Evolutionary conservation across 2,888 invertebrate genomes (phyloP).

Genomic region (Plagodis pulveraria): DNA sequence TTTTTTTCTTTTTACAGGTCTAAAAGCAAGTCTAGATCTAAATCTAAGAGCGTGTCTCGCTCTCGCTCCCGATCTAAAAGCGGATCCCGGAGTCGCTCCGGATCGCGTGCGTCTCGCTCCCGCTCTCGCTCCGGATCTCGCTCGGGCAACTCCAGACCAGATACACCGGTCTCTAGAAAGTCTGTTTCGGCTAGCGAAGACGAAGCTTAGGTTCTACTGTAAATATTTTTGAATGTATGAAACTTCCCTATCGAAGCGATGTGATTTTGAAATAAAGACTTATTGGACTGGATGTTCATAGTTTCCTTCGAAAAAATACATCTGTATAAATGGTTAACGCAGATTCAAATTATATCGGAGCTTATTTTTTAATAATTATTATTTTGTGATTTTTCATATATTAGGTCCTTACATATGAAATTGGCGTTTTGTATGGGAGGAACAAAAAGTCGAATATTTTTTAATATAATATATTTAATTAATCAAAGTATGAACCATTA

Average conservation of each 20-base stretch:
- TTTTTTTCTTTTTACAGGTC: slow-evolving; percentile 12
- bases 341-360: too few species aligned
- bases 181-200: slow-evolving; percentile 86
- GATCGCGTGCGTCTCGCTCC: slow-evolving; percentile 69
- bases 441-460: too few species aligned
- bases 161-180: slow-evolving; percentile 85
- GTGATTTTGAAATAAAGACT: slow-evolving; percentile 1
- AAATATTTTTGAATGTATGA: slow-evolving; percentile 26
- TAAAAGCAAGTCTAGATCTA: slow-evolving; percentile 46
- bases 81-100: slow-evolving; percentile 57
- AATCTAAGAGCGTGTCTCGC: slow-evolving; percentile 59
- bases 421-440: too few species aligned
- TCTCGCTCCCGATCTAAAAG: slow-evolving; percentile 51
- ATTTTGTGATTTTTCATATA: too few species aligned
- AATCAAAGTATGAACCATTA: too few species aligned
- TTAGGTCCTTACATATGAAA: too few species aligned
- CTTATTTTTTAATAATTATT: too few species aligned
- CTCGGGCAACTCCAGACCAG: slow-evolving; percentile 75
- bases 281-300: background rate
- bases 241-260: slow-evolving; percentile 20
- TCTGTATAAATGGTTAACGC: too few species aligned
- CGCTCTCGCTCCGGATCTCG: slow-evolving; percentile 65
- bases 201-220: slow-evolving; percentile 59
- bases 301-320: background rate
- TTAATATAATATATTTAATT: too few species aligned